Evolutionary conservation across 2,113 vertebrate genomes (phyloP).

Genomic region (Seriola quinqueradiata): DNA sequence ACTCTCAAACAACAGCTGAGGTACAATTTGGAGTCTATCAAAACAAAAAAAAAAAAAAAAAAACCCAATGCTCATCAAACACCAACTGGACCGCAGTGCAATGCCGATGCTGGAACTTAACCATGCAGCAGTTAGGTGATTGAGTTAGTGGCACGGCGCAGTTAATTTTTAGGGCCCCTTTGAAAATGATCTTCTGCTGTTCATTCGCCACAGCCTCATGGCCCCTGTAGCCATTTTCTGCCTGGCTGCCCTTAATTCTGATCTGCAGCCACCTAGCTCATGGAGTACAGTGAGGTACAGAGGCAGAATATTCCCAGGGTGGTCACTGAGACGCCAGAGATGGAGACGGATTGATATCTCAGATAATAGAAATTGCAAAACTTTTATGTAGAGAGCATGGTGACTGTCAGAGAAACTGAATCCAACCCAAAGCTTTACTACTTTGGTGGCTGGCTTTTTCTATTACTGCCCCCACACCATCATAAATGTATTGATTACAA

Average conservation of each 20-base stretch:
- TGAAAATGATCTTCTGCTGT: conserved; percentile 76
- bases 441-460: neutral
- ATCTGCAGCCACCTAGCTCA: conserved; percentile 58
- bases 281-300: conserved; percentile 45
- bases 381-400: conserved; percentile 40
- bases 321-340: conserved; percentile 50
- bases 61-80: conserved; percentile 54
- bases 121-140: conserved; percentile 59
- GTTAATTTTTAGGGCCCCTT: conserved; percentile 74
- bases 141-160: conserved; percentile 66
- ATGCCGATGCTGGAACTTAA: conserved; percentile 49
- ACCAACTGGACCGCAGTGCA: conserved; percentile 58
- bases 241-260: conserved; percentile 78
- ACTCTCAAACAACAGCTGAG: conserved; percentile 71
- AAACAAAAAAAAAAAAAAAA: conserved; percentile 33
- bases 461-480: neutral
- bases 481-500: neutral
- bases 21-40: conserved; percentile 72
- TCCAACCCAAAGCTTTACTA: conserved; percentile 28
- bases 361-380: conserved; percentile 53
- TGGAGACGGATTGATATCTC: conserved; percentile 48
- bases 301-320: conserved; percentile 65
- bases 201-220: conserved; percentile 62
- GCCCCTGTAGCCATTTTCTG: conserved; percentile 80
- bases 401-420: conserved; percentile 29